Evolutionary conservation across 2,113 vertebrate species (phyloP), one percentile per base, ranked within the genome.

Genomic region (Andinoacara biseriatus): DNA sequence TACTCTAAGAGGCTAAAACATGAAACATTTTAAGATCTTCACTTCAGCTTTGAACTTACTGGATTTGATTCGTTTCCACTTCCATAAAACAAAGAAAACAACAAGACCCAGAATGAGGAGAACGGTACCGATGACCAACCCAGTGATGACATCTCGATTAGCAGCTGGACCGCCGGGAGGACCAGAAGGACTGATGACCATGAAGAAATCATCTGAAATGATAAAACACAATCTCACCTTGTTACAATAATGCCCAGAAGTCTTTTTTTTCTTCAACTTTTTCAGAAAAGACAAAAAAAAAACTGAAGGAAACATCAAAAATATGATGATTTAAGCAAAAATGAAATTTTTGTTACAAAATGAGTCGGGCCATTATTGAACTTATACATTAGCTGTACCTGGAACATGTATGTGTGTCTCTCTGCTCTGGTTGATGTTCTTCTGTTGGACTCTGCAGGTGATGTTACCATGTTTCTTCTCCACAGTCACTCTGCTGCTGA

Each of bases 361-460:
- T 46, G n/a, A n/a, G n/a, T n/a, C n/a, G n/a, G n/a, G n/a, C n/a
- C n/a, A n/a, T n/a, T n/a, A n/a, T n/a, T n/a, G n/a, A n/a, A n/a
- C n/a, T n/a, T n/a, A n/a, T n/a, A n/a, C n/a, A n/a, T n/a, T n/a
- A n/a, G n/a, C n/a, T 26, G 3, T 26, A 60, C 26, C 15, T 60
- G 58, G 1, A 5, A 60, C 58, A 35, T 61, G 59, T 35, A 0
- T 35, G 3, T 61, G 31, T 35, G 59, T 61, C 18, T 61, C 59
- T 61, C 59, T 35, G 31, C 10, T 61, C 59, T 61, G 59, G 3
- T 0, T 59, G 0, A 0, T n/a, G 0, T n/a, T 4, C 31, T 0
- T 35, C 31, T 61, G 31, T 1, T 35, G 17, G 59, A 61, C 18
- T 61, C 59, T 61, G 59, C 59, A 35, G 59, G 31, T 61, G 31